phyloP scores from a whole-genome alignment of 2,113 vertebrate species.

The Engraulis encrasicolus region DNA sequence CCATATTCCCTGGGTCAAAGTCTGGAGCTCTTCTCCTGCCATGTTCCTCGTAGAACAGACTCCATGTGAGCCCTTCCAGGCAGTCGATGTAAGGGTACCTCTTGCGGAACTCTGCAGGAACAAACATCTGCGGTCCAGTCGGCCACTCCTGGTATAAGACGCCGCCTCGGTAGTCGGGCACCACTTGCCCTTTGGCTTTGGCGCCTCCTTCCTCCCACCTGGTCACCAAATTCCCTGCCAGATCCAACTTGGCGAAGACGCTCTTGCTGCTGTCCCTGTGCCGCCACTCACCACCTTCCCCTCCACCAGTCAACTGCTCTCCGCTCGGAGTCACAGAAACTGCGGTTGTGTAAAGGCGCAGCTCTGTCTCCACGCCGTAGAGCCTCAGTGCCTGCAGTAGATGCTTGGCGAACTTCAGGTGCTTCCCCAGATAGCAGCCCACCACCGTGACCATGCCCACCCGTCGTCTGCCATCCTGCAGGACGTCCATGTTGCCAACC shows the following conservation, averaged over 20 bases:
- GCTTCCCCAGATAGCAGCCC: conserved; percentile 61
- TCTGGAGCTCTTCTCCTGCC: conserved; percentile 62
- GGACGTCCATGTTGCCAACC: conserved; percentile 44
- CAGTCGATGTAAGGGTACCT: conserved; percentile 65
- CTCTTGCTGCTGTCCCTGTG: conserved; percentile 52
- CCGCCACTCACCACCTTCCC: conserved; percentile 50
- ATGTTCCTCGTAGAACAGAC: conserved; percentile 66
- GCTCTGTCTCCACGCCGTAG: conserved; percentile 41
- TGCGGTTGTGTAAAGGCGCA: conserved; percentile 44
- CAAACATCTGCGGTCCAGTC: conserved; percentile 68
- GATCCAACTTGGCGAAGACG: conserved; percentile 54
- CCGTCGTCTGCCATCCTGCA: neutral
- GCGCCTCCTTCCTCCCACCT: conserved; percentile 38
- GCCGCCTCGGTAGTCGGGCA: conserved; percentile 54
- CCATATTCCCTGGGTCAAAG: conserved; percentile 34
- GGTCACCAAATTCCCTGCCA: conserved; percentile 46
- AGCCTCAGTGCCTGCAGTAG: conserved; percentile 52
- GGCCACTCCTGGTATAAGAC: conserved; percentile 62
- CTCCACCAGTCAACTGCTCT: conserved; percentile 45
- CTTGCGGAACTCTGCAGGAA: conserved; percentile 60
- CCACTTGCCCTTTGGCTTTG: conserved; percentile 46
- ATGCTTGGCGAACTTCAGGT: conserved; percentile 51
- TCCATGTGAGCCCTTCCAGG: conserved; percentile 69
- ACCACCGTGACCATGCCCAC: conserved; percentile 52
- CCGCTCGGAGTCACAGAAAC: conserved; percentile 58